Evolutionary conservation across 2,888 invertebrate species (phyloP), one percentile per base, ranked within the genome.

Genomic region (Gerosis bhagava): DNA sequence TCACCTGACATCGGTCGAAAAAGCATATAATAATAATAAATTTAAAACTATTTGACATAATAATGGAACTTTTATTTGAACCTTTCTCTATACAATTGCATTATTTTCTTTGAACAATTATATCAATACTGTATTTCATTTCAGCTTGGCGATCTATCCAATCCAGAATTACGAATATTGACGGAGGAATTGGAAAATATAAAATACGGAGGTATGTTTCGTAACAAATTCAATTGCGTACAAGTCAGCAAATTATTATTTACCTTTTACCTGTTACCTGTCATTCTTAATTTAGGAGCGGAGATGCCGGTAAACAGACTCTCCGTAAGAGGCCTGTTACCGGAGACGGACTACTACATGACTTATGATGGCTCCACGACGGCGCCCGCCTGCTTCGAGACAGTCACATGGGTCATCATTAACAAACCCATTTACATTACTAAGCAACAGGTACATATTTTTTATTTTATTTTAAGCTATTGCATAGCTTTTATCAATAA

Each of bases 341-440:
- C 99, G 3, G 95, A 96, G 65, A 98, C 98, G 34, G 95, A 96
- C 73, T 96, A 97, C 88, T 99, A 97, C 89, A 97, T 99, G 94
- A 99, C 99, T 42, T 99, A 98, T 83, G 98, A 98, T 70, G 99
- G 98, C 37, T 98, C 98, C 29, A 95, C 97, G 49, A 98, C 98
- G 43, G 96, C 97, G 79, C 99, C 99, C 2, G 97, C 98, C 55
- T 99, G 99, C 90, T 95, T 97, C 83, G 99, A 99, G 88, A 98
- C 98, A 15, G 98, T 98, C 84, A 98, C 98, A 67, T 99, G 99
- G 99, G 91, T 99, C 79, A 95, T 99, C 70, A 92, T 98, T 79
- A 99, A 99, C 90, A 98, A 97, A 84, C 99, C 99, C 55, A 97
- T 99, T 77, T 98, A 98, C 89, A 97, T 98, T 80, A 98, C 98